phyloP scores from a whole-genome alignment of 2,797 vertebrate species.

The Malurus leucopterus region DNA sequence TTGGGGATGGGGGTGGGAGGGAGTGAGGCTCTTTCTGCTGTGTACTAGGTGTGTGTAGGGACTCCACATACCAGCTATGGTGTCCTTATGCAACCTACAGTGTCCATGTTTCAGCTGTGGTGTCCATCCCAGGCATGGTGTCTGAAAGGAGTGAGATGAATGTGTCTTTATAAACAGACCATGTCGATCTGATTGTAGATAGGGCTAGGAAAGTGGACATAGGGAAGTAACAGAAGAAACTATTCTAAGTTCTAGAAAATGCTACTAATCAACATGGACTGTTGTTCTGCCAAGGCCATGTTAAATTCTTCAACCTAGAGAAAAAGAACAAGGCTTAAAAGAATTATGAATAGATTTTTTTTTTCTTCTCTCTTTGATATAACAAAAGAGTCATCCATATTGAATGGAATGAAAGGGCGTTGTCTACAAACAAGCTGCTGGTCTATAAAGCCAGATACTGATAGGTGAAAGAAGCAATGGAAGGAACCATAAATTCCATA shows the following conservation, averaged over 20 bases:
- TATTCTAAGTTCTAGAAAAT: neutral
- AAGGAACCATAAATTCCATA: too few species aligned
- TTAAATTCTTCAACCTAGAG: neutral
- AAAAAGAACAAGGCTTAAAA: neutral
- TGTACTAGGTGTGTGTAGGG: neutral
- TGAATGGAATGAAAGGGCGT: too few species aligned
- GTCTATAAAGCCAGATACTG: too few species aligned
- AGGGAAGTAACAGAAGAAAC: neutral
- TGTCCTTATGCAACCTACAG: neutral
- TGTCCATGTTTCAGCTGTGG: neutral
- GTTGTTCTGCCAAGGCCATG: neutral
- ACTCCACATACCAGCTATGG: neutral
- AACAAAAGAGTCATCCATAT: neutral
- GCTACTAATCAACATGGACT: neutral
- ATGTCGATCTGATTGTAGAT: neutral
- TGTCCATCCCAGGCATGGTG: neutral
- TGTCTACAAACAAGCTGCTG: too few species aligned
- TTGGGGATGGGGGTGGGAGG: neutral
- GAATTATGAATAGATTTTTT: neutral
- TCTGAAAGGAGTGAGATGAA: neutral
- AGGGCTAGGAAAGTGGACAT: neutral
- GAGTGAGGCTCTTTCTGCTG: neutral
- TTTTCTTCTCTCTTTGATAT: neutral
- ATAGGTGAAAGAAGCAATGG: too few species aligned
- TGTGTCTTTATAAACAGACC: neutral